Evolutionary conservation across 1,140 invertebrate genomes (phyloP).

Genomic region (Helicoverpa zea): DNA sequence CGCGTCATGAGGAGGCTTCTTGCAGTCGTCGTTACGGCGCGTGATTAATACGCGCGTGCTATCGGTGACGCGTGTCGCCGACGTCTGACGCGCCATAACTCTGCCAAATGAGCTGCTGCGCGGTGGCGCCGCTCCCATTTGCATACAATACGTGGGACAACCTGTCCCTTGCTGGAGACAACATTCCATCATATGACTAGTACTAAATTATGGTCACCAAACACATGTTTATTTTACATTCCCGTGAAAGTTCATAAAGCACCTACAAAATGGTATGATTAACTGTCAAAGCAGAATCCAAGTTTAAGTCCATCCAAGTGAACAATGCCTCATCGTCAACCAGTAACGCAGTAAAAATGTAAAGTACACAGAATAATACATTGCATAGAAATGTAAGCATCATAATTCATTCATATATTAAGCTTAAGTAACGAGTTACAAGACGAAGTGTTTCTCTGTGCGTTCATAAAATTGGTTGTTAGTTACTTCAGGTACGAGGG

Average conservation of each 20-base stretch:
- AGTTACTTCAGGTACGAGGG: slow-evolving; percentile 45
- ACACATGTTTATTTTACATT: not conserved
- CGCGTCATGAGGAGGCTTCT: slow-evolving; percentile 55
- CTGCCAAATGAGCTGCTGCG: slow-evolving; percentile 74
- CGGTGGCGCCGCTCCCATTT: slow-evolving; percentile 69
- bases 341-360: not conserved
- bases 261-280: not conserved
- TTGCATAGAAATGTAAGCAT: slow-evolving; percentile 58
- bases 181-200: slow-evolving; percentile 49
- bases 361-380: not conserved
- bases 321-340: slow-evolving; percentile 5
- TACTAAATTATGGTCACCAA: not conserved
- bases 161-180: slow-evolving; percentile 38
- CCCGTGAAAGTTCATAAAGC: not conserved
- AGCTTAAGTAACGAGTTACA: slow-evolving; percentile 57
- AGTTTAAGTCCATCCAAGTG: not conserved
- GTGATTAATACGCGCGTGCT: slow-evolving; percentile 78
- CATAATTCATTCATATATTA: slow-evolving; percentile 54
- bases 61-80: slow-evolving; percentile 75
- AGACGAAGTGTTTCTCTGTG: slow-evolving; percentile 49
- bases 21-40: slow-evolving; percentile 73
- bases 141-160: slow-evolving; percentile 75
- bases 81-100: slow-evolving; percentile 69
- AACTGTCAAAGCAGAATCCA: too few relatives aligned
- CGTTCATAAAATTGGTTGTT: slow-evolving; percentile 63